Base-by-base conservation (phyloP, 1,140 invertebrate genomes). In the Uloborus diversus region DNA sequence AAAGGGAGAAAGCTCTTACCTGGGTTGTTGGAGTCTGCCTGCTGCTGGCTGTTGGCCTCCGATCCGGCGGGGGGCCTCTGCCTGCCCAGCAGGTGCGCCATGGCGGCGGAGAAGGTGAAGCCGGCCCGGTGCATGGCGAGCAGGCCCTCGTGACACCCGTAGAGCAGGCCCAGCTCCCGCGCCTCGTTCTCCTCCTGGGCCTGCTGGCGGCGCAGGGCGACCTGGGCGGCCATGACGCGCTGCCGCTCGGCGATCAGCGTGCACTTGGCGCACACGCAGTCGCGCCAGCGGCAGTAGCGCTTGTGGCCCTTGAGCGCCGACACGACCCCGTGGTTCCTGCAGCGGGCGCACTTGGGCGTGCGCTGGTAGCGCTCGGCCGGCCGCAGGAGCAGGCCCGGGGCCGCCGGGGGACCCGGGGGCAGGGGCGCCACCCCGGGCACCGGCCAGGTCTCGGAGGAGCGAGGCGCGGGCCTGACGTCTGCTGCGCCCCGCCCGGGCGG, bases 311-410 rank as follows among this genome's bases (percentile, higher is more conserved):
- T 99, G 23, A 99, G 89, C 2, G 97, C 97, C 4, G 96, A 99
- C 57, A 99, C 97, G 71, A 98, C 95, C 78, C 97, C 97, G 89
- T 99, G 98, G 89, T 99, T 99, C 61, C 97, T 89, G 87, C 97
- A 99, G 65, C 98, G 90, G 51, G 98, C 97, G 88, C 97, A 99
- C 88, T 99, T 99, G n/a, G 98, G 98, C 30, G 97, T 99, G 80
- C 98, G 88, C 87, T 96, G 95, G 87, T 97, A 98, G 83, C 96
- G 90, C 86, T 98, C 96, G 25, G 94, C 93, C 83, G 91, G 91
- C 53, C 95, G 82, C 82, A 95, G 89, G 81, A 97, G 88, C 28
- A 85, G 59, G n/a, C 82, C 81, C 49, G 84, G 53, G 30, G 73
- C 53, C 56, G 69, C 53, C 53, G 47, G 69, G 20, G 35, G 59